Conservation (phyloP, 1,140 invertebrate species). For the Conopomorpha cramerella region DNA sequence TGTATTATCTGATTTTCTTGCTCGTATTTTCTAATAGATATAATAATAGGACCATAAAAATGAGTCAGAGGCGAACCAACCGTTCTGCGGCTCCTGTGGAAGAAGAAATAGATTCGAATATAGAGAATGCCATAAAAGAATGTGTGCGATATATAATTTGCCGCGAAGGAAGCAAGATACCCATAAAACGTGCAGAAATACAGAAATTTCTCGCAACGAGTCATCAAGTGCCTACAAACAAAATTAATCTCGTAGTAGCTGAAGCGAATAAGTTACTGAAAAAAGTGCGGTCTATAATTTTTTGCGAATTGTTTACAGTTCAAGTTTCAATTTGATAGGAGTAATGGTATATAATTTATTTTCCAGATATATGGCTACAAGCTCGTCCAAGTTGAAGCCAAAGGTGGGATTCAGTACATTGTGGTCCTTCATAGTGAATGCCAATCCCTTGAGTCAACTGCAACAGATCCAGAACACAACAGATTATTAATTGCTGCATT, state of each 20-base stretch:
- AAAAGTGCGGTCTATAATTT: too few relatives aligned
- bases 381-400: conserved; percentile 23
- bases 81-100: neutral
- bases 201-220: conserved; percentile 18
- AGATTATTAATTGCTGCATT: conserved; percentile 24
- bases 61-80: neutral
- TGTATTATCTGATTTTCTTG: too few relatives aligned
- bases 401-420: conserved; percentile 27
- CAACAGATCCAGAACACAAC: conserved; percentile 14
- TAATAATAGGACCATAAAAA: too few relatives aligned
- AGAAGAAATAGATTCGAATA: conserved; percentile 5
- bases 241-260: conserved; percentile 17
- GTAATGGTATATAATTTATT: too few relatives aligned
- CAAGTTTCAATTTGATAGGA: too few relatives aligned
- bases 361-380: conserved; percentile 40
- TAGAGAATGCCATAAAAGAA: conserved; percentile 16
- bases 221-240: conserved; percentile 13
- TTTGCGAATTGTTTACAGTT: too few relatives aligned
- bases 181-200: conserved; percentile 31
- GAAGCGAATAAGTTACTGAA: conserved; percentile 23
- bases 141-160: conserved; percentile 31
- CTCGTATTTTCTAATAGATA: too few relatives aligned
- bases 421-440: conserved; percentile 23
- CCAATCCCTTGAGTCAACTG: conserved; percentile 14
- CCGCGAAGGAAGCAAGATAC: conserved; percentile 36